Base-by-base conservation (phyloP, 2,797 vertebrate genomes). In the Aotus griseimembra region DNA sequence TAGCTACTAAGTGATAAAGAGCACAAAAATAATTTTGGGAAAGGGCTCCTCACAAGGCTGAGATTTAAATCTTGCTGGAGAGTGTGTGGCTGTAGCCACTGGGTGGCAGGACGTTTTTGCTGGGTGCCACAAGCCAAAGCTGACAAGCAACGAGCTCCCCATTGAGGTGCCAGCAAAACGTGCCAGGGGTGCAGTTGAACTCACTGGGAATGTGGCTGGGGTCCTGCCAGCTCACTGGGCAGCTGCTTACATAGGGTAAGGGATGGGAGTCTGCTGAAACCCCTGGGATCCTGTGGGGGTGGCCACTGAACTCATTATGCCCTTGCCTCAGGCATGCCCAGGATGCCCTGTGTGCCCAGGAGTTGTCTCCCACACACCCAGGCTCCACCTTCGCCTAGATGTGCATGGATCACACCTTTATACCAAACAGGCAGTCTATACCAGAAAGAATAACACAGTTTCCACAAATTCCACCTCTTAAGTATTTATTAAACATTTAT, bases 341-440 rank as follows among this genome's bases (percentile, higher is more conserved):
- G 6, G 30, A 15, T 64, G 30, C 30, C 30, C 30, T 64, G 61
- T 64, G 7, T 64, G 30, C 61, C 61, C 61, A 33, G 30, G 30
- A 64, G 14, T 64, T 8, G 30, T 30, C 61, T 17, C 39, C 22
- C 52, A 64, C 36, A 52, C 14, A 17, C 19, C 57, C 12, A 52
- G 36, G 5, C 24, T 26, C 12, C 1, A 2, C 15, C 26, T 61
- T 58, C 17, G 11, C 5, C 0, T 20, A 8, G 20, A 2, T 85
- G 64, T 70, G 30, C 70, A 28, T 6, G 44, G 83, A 36, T 6
- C 52, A 30, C 15, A 52, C 26, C 30, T 67, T 11, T 9, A 12
- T 36, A 58, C 13, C 9, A 12, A 55, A 44, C 2, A 15, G 39
- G 30, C n/a, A 20, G 72, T 67, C 9, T 20, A n/a, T n/a, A 61